These are phyloP conservation scores for Drosophila sp. DNA, from an alignment of 1,140 invertebrate genomes.

Conservation along the genomic window DNA sequence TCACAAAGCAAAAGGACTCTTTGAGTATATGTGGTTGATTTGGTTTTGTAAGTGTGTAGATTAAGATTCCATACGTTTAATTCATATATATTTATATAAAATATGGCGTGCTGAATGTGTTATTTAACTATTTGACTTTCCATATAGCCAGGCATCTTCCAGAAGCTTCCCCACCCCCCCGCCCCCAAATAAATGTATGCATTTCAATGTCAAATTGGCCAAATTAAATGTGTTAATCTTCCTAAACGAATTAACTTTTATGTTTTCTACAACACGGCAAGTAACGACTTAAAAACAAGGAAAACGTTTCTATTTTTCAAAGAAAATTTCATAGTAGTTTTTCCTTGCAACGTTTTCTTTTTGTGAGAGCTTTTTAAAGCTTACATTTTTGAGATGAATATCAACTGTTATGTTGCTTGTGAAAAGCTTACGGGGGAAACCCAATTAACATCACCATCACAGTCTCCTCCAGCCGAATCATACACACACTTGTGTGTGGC, in stretches of 20 bases:
- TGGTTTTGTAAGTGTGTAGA: background rate
- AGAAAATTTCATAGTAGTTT: no score
- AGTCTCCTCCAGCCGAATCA: background rate
- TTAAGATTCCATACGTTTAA: background rate
- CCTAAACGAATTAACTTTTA: no score
- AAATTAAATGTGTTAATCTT: no score
- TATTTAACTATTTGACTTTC: background rate
- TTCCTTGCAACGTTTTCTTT: background rate
- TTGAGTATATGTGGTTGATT: no score
- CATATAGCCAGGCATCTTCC: background rate
- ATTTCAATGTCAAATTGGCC: background rate
- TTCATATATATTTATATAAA: background rate
- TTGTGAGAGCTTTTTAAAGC: background rate
- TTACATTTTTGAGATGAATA: background rate
- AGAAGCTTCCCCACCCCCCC: background rate
- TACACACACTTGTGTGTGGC: background rate
- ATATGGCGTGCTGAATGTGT: background rate
- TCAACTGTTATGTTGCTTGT: background rate
- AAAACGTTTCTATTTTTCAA: no score
- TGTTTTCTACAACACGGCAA: no score
- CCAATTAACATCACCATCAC: background rate
- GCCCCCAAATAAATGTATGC: background rate
- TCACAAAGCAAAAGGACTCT: constrained; percentile 1
- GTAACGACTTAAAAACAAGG: no score
- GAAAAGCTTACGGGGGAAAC: background rate